phyloP scores from a whole-genome alignment of 1,140 invertebrate species.

The Ceratina calcarata region DNA sequence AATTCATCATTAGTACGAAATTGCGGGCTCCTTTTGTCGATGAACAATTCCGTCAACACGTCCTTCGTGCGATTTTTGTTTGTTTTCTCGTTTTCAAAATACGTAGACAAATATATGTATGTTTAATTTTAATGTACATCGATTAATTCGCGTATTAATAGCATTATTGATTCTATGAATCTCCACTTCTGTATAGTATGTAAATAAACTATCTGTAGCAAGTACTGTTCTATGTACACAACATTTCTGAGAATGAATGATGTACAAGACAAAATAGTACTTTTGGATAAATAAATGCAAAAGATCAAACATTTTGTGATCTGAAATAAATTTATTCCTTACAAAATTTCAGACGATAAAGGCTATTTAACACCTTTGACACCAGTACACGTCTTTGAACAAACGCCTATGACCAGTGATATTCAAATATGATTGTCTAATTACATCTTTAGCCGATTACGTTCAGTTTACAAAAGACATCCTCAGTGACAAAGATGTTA shows the following conservation, averaged over 20 bases:
- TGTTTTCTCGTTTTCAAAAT: slow-evolving; percentile 25
- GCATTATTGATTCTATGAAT: slow-evolving; percentile 52
- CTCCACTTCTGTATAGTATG: slow-evolving; percentile 47
- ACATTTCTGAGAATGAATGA: slow-evolving; percentile 31
- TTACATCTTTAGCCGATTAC: too few relatives aligned
- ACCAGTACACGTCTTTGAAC: too few relatives aligned
- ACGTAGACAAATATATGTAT: slow-evolving; percentile 18
- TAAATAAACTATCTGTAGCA: slow-evolving; percentile 44
- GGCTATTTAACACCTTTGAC: too few relatives aligned
- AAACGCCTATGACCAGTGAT: too few relatives aligned
- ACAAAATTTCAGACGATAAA: background rate
- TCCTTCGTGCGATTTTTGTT: slow-evolving; percentile 25
- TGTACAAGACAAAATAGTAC: slow-evolving; percentile 38
- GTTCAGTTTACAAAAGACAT: too few relatives aligned
- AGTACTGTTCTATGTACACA: slow-evolving; percentile 38
- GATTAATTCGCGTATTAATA: slow-evolving; percentile 41
- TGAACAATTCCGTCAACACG: slow-evolving; percentile 13
- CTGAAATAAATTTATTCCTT: background rate
- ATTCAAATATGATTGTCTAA: too few relatives aligned
- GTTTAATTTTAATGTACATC: slow-evolving; percentile 17
- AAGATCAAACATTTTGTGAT: slow-evolving; percentile 5
- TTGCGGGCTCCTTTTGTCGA: background rate
- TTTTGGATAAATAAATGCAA: slow-evolving; percentile 40
- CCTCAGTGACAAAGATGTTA: background rate
- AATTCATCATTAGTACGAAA: slow-evolving; percentile 11